Base-by-base conservation (phyloP, 2,113 vertebrate species). In the Lagopus leucura region DNA sequence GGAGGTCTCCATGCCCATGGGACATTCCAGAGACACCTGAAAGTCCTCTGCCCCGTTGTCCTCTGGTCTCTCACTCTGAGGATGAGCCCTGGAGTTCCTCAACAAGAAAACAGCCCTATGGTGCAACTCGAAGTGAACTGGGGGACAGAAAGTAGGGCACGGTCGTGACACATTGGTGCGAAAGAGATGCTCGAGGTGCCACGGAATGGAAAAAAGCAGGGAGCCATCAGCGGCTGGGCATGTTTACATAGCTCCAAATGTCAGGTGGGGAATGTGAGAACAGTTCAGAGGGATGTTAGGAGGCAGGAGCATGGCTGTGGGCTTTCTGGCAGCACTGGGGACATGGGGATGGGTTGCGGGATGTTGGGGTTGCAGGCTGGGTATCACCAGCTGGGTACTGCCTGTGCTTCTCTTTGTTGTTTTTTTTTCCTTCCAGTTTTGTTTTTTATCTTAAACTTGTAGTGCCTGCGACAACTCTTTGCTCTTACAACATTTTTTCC, bases 121-220 rank as follows among this genome's bases (percentile, higher is more conserved):
- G 17, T 57, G 54, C 30, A 4, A 4, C 32, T 20, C 8, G 4
- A 20, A 13, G 19, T 58, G 19, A n/a, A 12, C 32, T 13, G 19
- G 57, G 57, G 32, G 19, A 8, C 18, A 21, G 57, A 32, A 32
- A 11, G 57, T 10, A 9, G 54, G 28, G 13, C 8, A 42, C 5
- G 0, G 12, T 10, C 2, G 2, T 28, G 66, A 15, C 32, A 2
- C 1, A 1, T 11, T 55, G 1, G 1, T 1, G 1, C 1, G 2
- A 11, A 54, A 32, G 43, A 19, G 10, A 72, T 11, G 34, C 22
- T 5, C 27, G 73, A 47, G 1, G 24, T 13, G 45, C 6, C 1
- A 11, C 1, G 4, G 47, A 16, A 48, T 2, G 63, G 91, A 69
- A 70, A 77, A 45, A 75, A 38, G 55, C 55, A 34, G 54, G 27